phyloP scores from a whole-genome alignment of 2,888 invertebrate species.

The Bombylius discolor region DNA sequence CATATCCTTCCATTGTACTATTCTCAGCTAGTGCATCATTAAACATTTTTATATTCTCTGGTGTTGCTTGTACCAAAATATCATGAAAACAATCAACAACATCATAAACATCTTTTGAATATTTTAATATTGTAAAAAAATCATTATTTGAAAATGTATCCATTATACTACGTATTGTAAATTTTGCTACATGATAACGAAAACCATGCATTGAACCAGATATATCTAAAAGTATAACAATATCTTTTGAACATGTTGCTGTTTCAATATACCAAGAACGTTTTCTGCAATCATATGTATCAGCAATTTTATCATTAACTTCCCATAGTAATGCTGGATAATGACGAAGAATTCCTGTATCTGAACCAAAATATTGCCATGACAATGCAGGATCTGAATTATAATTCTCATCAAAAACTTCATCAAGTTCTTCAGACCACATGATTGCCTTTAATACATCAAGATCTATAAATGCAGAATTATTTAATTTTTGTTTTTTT shows the following conservation, averaged over 20 bases:
- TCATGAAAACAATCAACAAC: constrained; percentile 76
- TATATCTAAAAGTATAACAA: constrained; percentile 86
- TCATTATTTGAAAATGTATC: constrained; percentile 97
- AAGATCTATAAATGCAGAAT: constrained; percentile 30
- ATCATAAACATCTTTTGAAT: constrained; percentile 57
- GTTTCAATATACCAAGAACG: constrained; percentile 96
- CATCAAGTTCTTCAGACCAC: constrained; percentile 81
- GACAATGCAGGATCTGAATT: constrained; percentile 76
- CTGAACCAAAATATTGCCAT: constrained; percentile 97
- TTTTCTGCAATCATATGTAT: constrained; percentile 85
- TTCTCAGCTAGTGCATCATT: constrained; percentile 53
- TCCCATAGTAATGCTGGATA: constrained; percentile 76
- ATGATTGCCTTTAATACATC: constrained; percentile 61
- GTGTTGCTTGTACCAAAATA: constrained; percentile 75
- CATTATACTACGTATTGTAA: constrained; percentile 76
- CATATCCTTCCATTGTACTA: constrained; percentile 56
- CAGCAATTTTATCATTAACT: constrained; percentile 39
- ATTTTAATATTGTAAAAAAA: constrained; percentile 83
- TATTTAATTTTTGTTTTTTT: background rate
- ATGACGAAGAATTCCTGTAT: constrained; percentile 81
- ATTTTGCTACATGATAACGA: constrained; percentile 60
- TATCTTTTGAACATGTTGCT: constrained; percentile 94
- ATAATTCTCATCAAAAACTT: constrained; percentile 73
- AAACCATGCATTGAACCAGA: constrained; percentile 95
- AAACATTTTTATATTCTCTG: constrained; percentile 67